Base-by-base conservation (phyloP, 2,888 invertebrate genomes). In the Dynastes tityus region DNA sequence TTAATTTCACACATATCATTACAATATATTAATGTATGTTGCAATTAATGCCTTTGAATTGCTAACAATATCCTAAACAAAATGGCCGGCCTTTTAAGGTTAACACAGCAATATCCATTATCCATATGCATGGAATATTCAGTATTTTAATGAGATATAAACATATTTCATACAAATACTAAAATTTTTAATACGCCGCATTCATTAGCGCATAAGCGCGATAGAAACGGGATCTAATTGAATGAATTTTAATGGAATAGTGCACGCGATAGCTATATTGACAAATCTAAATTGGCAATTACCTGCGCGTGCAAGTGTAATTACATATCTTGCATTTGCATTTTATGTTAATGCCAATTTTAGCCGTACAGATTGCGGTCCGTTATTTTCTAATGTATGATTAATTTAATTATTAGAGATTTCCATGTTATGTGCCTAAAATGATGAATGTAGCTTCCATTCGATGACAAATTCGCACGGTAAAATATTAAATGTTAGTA, bases 261-360 rank as follows among this genome's bases (percentile, higher is more conserved):
- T 29, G 68, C 68, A 51, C 68, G 68, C 29, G 49, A 51, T 51
- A 68, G 68, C 51, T 22, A 68, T 51, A 68, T 68, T 68, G 51
- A 68, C 68, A 53, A 51, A 68, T 68, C 68, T 68, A 68, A 68
- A 68, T 68, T 68, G 68, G 51, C 29, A 68, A 68, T 68, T 68
- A 68, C 53, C 51, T 68, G 9, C 51, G 51, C 51, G 51, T 68
- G 53, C 68, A 51, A 51, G 29, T 68, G 68, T 53, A 68, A 68
- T 68, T 68, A 51, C 32, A 51, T 68, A 32, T 49, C 9, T 51
- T 11, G 51, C 51, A 68, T 68, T 68, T 51, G 29, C 16, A 68
- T 68, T 51, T 51, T 53, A 51, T 68, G 51, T 49, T 68, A 51
- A 51, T 68, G 65, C 22, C 37, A 65, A 68, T 51, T 68, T 51